Evolutionary conservation across 1,140 invertebrate genomes (phyloP), one percentile per base, ranked within the genome.

Genomic region (Listronotus bonariensis): DNA sequence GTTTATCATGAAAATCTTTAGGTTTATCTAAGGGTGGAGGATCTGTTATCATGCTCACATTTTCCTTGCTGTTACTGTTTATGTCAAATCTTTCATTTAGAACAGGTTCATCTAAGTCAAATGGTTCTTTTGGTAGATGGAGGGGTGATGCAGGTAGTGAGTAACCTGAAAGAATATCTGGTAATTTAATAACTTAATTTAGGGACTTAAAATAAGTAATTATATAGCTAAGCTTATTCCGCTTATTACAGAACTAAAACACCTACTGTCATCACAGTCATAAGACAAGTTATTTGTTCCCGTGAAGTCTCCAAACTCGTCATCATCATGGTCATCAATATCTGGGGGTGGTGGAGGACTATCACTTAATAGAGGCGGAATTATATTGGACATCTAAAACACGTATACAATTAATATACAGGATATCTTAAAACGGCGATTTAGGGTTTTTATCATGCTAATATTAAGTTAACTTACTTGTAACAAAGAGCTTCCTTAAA

Each of bases 301-400:
- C 69, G 80, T 78, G 71, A 84, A 85, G 72, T 83, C 83, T 46
- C 85, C 85, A 72, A 86, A 87, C 73, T 85, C 84, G 74, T 87
- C 85, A 48, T 86, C 84, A 54, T 87, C 85, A 53, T 87, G 85
- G 4, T 84, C 83, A 63, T 86, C 84, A 26, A 80, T 79, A 67
- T 80, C 80, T 71, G 83, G 84, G 40, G 87, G 81, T 26, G 86
- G 86, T 51, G 86, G 86, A 65, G 86, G 86, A 20, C 85, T 85
- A 60, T 82, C 85, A 69, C 85, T 85, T 45, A 88, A 80, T 60
- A 87, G 75, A 38, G 85, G 86, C 71, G 86, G 86, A 70, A 87
- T 81, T 66, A 81, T 75, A 58, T 79, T 78, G 38, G 78, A 77
- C 78, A 79, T 79, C 61, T 70, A 49, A 42, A 67, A 59, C 8